These are phyloP conservation scores for Stichodactyla mertensii DNA, from an alignment of 64 coral and sea anemone species.

Conservation along the genomic window DNA sequence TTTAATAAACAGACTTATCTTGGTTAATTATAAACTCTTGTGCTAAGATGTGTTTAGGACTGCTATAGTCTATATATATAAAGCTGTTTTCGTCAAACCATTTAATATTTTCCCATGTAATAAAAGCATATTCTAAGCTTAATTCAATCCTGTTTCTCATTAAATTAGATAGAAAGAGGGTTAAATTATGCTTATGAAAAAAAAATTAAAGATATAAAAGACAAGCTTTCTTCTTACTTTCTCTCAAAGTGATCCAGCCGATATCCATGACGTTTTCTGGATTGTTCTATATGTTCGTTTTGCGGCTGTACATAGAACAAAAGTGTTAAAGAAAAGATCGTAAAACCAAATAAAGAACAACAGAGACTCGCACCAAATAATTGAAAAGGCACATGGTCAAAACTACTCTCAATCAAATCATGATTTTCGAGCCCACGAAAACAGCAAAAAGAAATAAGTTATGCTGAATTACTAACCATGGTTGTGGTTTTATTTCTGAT, in stretches of 20 bases:
- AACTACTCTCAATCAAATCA: neutral
- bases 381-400: neutral
- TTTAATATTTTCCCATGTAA: too few species aligned
- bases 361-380: neutral
- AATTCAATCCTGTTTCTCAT: too few species aligned
- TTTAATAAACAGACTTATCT: too few species aligned
- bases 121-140: too few species aligned
- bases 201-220: neutral
- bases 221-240: constrained; percentile 61
- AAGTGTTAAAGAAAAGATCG: neutral
- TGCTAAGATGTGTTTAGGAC: too few species aligned
- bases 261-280: constrained; percentile 91
- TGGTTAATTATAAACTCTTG: too few species aligned
- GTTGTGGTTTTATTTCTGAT: neutral
- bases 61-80: too few species aligned
- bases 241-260: constrained; percentile 93
- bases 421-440: neutral
- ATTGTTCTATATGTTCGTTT: constrained; percentile 96
- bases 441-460: neutral
- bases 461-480: neutral
- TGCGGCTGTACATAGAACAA: constrained; percentile 46
- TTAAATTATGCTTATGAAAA: neutral
- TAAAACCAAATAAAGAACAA: neutral
- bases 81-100: too few species aligned
- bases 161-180: too few species aligned